phyloP scores from a whole-genome alignment of 2,888 invertebrate species.

The Gymnocheta viridis region DNA sequence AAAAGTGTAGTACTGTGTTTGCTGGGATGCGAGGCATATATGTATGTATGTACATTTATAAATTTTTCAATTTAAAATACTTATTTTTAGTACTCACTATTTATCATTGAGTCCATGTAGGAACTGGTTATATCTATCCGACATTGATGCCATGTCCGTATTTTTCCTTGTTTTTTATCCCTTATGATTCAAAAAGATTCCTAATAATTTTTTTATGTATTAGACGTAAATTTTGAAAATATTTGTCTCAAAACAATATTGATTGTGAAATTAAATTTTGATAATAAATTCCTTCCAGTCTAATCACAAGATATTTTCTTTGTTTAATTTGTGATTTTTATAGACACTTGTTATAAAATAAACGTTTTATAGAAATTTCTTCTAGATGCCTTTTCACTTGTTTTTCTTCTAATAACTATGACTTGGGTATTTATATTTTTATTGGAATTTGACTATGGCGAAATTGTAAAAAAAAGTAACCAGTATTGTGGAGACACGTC shows the following conservation, averaged over 20 bases:
- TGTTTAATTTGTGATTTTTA: neutral
- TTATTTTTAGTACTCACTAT: slow-evolving; percentile 77
- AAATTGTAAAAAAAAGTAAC: slow-evolving; percentile 13
- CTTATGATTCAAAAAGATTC: neutral
- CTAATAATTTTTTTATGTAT: neutral
- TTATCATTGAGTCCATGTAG: slow-evolving; percentile 77
- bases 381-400: slow-evolving; percentile 44
- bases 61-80: neutral
- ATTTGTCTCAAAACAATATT: neutral
- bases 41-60: neutral
- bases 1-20: neutral
- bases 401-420: slow-evolving; percentile 25
- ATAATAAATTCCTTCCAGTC: slow-evolving; percentile 38
- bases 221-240: neutral
- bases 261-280: slow-evolving; percentile 11
- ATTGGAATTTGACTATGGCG: slow-evolving; percentile 12
- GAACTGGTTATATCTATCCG: slow-evolving; percentile 77
- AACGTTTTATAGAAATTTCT: no score
- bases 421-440: slow-evolving; percentile 11
- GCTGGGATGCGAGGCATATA: neutral
- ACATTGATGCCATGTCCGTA: slow-evolving; percentile 35
- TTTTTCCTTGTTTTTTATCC: neutral
- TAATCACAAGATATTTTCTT: neutral
- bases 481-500: neutral
- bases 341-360: slow-evolving; percentile 13